phyloP scores from a whole-genome alignment of 1,140 invertebrate genomes.

The Atta texana region DNA sequence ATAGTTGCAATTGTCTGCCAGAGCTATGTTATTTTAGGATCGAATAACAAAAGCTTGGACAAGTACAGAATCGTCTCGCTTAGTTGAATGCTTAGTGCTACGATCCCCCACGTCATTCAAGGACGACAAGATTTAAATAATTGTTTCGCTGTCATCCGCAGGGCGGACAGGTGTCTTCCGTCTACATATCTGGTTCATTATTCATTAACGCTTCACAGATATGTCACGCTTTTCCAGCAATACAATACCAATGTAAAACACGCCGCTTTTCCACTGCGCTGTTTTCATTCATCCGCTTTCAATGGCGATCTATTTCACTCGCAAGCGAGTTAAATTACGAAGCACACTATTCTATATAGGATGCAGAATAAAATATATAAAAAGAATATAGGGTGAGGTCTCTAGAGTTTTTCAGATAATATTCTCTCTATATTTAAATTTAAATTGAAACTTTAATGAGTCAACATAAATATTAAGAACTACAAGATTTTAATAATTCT shows the following conservation, averaged over 20 bases:
- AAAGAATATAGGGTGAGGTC: background rate
- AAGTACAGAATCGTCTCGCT: constrained; percentile 25
- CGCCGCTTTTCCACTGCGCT: constrained; percentile 66
- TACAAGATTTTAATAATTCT: background rate
- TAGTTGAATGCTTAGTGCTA: constrained; percentile 42
- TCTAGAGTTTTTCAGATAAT: background rate
- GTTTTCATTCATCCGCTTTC: constrained; percentile 73
- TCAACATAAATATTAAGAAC: background rate
- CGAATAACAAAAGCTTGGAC: constrained; percentile 28
- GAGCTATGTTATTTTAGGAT: constrained; percentile 39
- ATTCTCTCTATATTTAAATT: background rate
- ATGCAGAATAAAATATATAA: constrained; percentile 13
- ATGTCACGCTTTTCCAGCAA: constrained; percentile 71
- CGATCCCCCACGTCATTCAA: constrained; percentile 5
- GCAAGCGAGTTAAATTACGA: constrained; percentile 44
- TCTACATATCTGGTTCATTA: constrained; percentile 63
- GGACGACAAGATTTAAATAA: constrained; percentile 44
- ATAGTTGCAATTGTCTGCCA: constrained; percentile 20
- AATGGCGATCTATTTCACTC: constrained; percentile 57
- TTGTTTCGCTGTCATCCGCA: constrained; percentile 63
- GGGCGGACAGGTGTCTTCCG: constrained; percentile 65
- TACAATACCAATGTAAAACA: constrained; percentile 63
- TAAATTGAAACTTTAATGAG: background rate
- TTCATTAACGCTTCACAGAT: constrained; percentile 66
- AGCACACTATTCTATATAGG: constrained; percentile 31